Evolutionary conservation across 2,888 invertebrate species (phyloP), one percentile per base, ranked within the genome.

Genomic region (Synergus itoensis): DNA sequence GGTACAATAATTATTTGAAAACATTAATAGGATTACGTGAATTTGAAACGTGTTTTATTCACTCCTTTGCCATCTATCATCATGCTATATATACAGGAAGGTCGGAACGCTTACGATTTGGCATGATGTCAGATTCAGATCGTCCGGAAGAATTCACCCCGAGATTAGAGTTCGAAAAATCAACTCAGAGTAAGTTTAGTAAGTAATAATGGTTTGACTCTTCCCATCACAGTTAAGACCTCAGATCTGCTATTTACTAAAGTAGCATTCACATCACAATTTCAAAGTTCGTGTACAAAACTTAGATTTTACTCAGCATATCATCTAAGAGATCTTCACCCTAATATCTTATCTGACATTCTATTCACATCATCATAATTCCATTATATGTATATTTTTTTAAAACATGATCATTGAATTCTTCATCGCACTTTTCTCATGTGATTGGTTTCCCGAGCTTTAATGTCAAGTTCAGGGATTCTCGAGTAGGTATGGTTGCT

Each of bases 41-140:
- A 60, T 60, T 18, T 5, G 60, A 60, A 60, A 60, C 11, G 60
- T 60, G 12, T 21, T 60, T n/a, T 60, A 53, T 73, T 73, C 48
- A 69, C 73, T 28, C 36, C 48, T 73, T 48, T 48, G n/a, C 48
- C 11, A 48, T 53, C 48, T 67, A 43, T 67, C 41, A 67, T 73
- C 28, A 28, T 28, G 28, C 28, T 28, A 28, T 28, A 28, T 28
- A 3, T 9, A 60, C 21, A 21, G 60, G 21, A 21, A 60, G 60
- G 36, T 73, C n/a, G 3, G 73, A 21, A 53, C 53, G 53, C 53
- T 53, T 73, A 53, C 73, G 53, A 53, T 53, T 73, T 73, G 73
- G 73, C 36, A 73, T 53, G 73, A 73, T n/a, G 4, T 48, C 48
- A 73, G 48, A 73, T 73, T 73, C 48, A 53, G 73, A 53, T 53